Conservation (phyloP, 1,140 invertebrate genomes). For the Prorops nasuta region DNA sequence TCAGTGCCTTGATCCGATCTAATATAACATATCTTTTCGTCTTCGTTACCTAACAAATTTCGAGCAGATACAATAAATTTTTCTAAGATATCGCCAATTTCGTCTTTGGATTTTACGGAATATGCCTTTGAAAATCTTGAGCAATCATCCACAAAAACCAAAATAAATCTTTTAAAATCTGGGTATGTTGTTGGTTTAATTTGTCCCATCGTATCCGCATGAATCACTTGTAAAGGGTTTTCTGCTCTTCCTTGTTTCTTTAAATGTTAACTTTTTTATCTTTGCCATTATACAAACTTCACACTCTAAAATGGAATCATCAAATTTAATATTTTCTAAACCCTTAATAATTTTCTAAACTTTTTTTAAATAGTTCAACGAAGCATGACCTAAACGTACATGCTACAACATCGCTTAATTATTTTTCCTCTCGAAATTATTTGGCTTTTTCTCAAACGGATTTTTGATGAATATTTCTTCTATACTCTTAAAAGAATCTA, state of each 20-base stretch:
- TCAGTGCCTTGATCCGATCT: constrained; percentile 16
- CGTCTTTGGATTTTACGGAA: constrained; percentile 16
- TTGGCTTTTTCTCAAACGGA: constrained; percentile 10
- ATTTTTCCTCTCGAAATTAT: constrained; percentile 12
- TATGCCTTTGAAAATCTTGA: constrained; percentile 16
- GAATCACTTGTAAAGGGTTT: constrained; percentile 18
- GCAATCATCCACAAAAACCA: constrained; percentile 18
- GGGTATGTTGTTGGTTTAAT: constrained; percentile 13
- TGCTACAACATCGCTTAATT: constrained; percentile 26
- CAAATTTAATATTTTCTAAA: constrained; percentile 11
- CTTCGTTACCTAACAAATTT: constrained; percentile 12
- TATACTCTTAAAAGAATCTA: constrained; percentile 1
- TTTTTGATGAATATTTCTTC: constrained; percentile 1
- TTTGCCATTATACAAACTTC: constrained; percentile 23
- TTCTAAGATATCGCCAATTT: constrained; percentile 14
- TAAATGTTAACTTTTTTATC: constrained; percentile 22
- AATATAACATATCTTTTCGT: constrained; percentile 18
- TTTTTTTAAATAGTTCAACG: constrained; percentile 15
- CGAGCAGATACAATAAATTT: constrained; percentile 10
- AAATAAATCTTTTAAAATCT: constrained; percentile 12
- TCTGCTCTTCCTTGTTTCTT: constrained; percentile 9
- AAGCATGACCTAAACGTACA: constrained; percentile 21
- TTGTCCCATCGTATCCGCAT: constrained; percentile 13
- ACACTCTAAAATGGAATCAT: constrained; percentile 18
- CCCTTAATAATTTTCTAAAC: constrained; percentile 18